These are phyloP conservation scores for Drosophila macrothrix DNA, from an alignment of 2,888 invertebrate genomes.

Conservation along the genomic window DNA sequence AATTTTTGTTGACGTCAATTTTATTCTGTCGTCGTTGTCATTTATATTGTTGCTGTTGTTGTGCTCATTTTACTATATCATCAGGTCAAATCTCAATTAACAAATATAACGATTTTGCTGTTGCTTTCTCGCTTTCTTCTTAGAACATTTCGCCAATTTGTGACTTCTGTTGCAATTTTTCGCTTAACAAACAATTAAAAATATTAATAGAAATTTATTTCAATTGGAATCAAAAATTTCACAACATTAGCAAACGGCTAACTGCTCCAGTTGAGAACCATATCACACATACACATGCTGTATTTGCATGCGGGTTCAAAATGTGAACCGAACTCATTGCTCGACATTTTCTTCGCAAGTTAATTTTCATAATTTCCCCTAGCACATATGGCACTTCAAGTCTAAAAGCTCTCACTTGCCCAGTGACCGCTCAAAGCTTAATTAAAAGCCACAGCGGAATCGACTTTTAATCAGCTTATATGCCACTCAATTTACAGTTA, in stretches of 20 bases:
- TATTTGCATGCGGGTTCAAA: slow-evolving; percentile 44
- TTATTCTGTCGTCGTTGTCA: slow-evolving; percentile 46
- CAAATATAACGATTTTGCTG: slow-evolving; percentile 77
- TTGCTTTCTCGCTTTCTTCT: slow-evolving; percentile 64
- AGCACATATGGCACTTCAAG: slow-evolving; percentile 3
- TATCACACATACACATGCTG: neutral
- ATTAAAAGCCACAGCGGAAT: slow-evolving; percentile 47
- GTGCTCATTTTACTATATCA: slow-evolving; percentile 80
- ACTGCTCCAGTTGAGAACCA: slow-evolving; percentile 27
- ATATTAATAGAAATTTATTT: slow-evolving; percentile 81
- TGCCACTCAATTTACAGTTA: slow-evolving; percentile 59
- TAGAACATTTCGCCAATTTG: slow-evolving; percentile 44
- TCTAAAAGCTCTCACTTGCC: slow-evolving; percentile 11
- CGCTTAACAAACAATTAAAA: slow-evolving; percentile 79
- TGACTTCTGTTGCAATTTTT: slow-evolving; percentile 45
- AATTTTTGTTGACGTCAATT: slow-evolving; percentile 76
- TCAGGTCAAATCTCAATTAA: slow-evolving; percentile 80
- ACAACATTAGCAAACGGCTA: slow-evolving; percentile 49
- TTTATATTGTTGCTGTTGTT: slow-evolving; percentile 47
- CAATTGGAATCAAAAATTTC: slow-evolving; percentile 80
- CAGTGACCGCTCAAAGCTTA: slow-evolving; percentile 23
- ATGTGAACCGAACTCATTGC: slow-evolving; percentile 15
- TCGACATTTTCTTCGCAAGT: slow-evolving; percentile 11
- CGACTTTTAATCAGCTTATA: slow-evolving; percentile 74
- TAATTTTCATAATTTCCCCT: slow-evolving; percentile 19